phyloP scores from a whole-genome alignment of 1,140 invertebrate genomes.

The Amyelois transitella region DNA sequence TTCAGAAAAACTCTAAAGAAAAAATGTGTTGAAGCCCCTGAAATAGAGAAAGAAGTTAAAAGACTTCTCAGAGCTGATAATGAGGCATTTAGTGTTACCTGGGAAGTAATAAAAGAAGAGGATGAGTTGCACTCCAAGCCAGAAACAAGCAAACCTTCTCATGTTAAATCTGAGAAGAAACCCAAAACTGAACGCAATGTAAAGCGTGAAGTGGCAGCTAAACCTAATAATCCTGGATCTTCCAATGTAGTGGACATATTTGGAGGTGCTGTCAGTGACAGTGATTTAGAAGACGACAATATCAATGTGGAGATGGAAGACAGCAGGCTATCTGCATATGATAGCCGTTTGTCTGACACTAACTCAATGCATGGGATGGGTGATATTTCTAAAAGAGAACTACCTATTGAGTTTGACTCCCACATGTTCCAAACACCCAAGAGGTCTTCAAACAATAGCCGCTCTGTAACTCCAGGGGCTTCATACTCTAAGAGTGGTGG shows the following conservation, averaged over 20 bases:
- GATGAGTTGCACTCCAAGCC: slow-evolving; percentile 79
- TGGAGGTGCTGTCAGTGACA: slow-evolving; percentile 90
- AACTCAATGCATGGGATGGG: slow-evolving; percentile 78
- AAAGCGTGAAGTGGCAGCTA: slow-evolving; percentile 15
- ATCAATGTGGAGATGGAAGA: slow-evolving; percentile 87
- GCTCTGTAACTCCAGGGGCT: slow-evolving; percentile 9
- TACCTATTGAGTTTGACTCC: slow-evolving; percentile 37
- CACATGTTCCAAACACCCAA: slow-evolving; percentile 39
- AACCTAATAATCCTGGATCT: slow-evolving; percentile 44
- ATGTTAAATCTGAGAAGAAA: slow-evolving; percentile 36
- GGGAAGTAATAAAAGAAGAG: slow-evolving; percentile 95
- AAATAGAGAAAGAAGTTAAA: slow-evolving; percentile 98
- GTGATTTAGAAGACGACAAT: slow-evolving; percentile 83
- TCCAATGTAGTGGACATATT: slow-evolving; percentile 83
- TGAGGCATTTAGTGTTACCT: slow-evolving; percentile 91
- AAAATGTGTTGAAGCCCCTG: slow-evolving; percentile 97
- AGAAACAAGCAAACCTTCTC: slow-evolving; percentile 69
- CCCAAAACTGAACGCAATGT: slow-evolving; percentile 28
- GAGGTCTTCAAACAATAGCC: background rate
- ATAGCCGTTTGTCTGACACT: slow-evolving; percentile 78
- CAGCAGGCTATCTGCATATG: slow-evolving; percentile 83
- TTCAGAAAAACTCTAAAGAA: slow-evolving; percentile 98
- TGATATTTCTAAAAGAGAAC: slow-evolving; percentile 44
- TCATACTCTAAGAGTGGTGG: background rate
- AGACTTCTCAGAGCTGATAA: slow-evolving; percentile 91